Percentiles rank a stretch among this genome's conserved stretches.
Evolutionary conservation across 2,888 invertebrate species (phyloP).

Genomic region (Orthosia gracilis): DNA sequence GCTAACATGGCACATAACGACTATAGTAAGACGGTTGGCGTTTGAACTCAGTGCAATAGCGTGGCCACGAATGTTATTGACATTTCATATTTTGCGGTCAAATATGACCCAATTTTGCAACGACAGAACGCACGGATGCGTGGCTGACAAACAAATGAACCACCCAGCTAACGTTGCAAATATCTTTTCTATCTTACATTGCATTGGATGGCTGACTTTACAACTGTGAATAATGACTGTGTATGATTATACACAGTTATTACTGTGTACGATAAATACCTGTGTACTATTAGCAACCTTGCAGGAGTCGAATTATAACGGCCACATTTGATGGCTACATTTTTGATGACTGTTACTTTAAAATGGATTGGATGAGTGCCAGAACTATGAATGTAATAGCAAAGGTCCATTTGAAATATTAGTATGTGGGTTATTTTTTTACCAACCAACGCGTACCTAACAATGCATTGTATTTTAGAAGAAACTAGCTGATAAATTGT

Average conservation of each 20-base stretch:
- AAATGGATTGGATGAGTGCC: constrained; percentile 48
- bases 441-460: too few relatives aligned
- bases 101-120: too few relatives aligned
- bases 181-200: neutral
- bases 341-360: constrained; percentile 52
- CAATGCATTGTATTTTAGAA: too few relatives aligned
- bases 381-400: constrained; percentile 21
- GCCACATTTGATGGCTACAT: constrained; percentile 35
- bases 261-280: constrained; percentile 32
- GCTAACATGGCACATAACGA: too few relatives aligned
- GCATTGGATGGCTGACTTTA: neutral
- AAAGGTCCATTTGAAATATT: constrained; percentile 42
- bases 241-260: neutral
- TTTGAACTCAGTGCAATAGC: too few relatives aligned
- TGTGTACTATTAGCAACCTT: constrained; percentile 35
- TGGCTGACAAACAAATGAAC: neutral
- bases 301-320: constrained; percentile 35
- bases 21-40: too few relatives aligned
- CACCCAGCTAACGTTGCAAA: neutral
- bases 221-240: neutral
- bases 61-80: too few relatives aligned
- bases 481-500: too few relatives aligned
- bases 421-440: neutral
- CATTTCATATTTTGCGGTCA: too few relatives aligned
- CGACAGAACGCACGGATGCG: neutral